phyloP scores from a whole-genome alignment of 2,797 vertebrate species.

The Esox lucius region DNA sequence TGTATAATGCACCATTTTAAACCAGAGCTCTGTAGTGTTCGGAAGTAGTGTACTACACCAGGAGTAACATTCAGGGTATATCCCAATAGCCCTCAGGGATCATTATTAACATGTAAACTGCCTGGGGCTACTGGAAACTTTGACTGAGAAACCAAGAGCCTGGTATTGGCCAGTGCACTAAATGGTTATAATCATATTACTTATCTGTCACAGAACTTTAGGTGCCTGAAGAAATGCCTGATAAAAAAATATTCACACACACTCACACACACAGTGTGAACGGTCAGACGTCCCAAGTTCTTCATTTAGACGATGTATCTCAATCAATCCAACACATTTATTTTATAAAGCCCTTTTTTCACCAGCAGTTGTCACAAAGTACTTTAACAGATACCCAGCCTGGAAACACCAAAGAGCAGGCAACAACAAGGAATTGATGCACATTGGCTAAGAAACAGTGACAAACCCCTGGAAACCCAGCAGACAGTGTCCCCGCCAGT shows the following conservation, averaged over 20 bases:
- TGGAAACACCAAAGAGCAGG: no score
- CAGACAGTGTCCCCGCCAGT: neutral
- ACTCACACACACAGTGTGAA: neutral
- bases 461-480: neutral
- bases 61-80: neutral
- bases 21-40: neutral
- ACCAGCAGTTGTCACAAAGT: no score
- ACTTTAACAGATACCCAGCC: no score
- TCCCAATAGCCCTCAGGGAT: no score
- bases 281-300: neutral
- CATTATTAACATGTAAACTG: no score
- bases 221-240: neutral
- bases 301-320: neutral
- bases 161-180: neutral
- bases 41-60: neutral
- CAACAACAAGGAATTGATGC: no score
- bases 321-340: no score
- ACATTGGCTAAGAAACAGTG: no score
- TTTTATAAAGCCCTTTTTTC: no score
- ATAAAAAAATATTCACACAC: neutral
- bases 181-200: neutral
- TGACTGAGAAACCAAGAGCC: neutral
- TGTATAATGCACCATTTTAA: neutral
- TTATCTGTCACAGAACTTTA: neutral
- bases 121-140: neutral